Evolutionary conservation across 2,888 invertebrate genomes (phyloP), one percentile per base, ranked within the genome.

Genomic region (Pandemis heparana): DNA sequence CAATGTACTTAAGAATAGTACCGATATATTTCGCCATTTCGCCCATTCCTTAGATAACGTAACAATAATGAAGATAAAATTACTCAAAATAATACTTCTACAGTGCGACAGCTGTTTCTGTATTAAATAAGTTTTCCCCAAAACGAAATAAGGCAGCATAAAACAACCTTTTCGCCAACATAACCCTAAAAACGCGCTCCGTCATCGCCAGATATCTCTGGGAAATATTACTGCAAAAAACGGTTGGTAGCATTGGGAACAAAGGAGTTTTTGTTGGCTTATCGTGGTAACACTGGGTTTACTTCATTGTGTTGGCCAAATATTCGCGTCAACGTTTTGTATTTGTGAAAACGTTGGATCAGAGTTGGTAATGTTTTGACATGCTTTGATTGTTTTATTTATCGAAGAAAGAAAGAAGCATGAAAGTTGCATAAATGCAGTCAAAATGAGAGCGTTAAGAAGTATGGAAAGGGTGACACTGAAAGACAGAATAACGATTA

Each of bases 201-300:
- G 63, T 63, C 63, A 63, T 63, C 63, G n/a, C 23, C 63, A 46
- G 63, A 63, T 46, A 63, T 63, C 63, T 63, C 23, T 46, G 46
- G 46, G 46, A 63, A 63, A 63, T 63, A 63, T 63, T 46, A 46
- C 46, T 5, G 32, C 63, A 63, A 63, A 63, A 63, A 63, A 63
- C 23, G 46, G 46, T 46, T 46, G 63, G 46, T 46, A 63, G 46
- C 43, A 63, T n/a, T 63, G 46, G n/a, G 61, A 63, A 63, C 46
- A 63, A 63, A 63, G 63, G 46, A 23, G 63, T 63, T 63, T 63
- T 63, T 63, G 63, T 46, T 46, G 46, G 63, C 46, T 63, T 63
- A 63, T 63, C 63, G 38, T 46, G 46, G 63, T 16, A 63, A 63
- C 63, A 63, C 63, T 46, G 63, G 63, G 46, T 63, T 63, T 46